A percentile compares a stretch with the other conserved stretches of the same genome.
Evolutionary conservation across 2,888 invertebrate species (phyloP).

Genomic region (Diaperis boleti): DNA sequence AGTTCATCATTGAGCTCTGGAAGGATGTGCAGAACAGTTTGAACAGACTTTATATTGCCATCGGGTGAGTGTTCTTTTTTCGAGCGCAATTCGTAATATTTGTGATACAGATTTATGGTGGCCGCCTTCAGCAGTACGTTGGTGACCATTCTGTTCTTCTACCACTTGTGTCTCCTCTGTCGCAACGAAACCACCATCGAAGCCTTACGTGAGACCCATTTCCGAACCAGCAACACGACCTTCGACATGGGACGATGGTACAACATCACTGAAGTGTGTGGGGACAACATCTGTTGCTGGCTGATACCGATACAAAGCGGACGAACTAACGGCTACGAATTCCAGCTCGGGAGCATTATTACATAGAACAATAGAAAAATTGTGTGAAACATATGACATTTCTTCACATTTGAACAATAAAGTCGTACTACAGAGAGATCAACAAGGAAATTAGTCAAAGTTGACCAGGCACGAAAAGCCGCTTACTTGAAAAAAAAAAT

Average conservation of each 20-base stretch:
- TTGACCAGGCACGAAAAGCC: too few species aligned
- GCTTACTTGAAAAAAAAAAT: too few species aligned
- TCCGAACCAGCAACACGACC: constrained; percentile 46
- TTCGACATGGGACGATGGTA: constrained; percentile 52
- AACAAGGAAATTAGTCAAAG: too few species aligned
- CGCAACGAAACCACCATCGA: constrained; percentile 55
- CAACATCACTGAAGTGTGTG: constrained; percentile 53
- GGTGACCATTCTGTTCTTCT: constrained; percentile 45
- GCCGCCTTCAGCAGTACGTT: constrained; percentile 41
- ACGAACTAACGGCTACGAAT: constrained; percentile 50
- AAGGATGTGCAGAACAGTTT: not conserved
- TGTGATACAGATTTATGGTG: constrained; percentile 43
- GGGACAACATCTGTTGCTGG: constrained; percentile 51
- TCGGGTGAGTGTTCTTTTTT: constrained; percentile 20
- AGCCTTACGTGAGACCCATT: constrained; percentile 44
- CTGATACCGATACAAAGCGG: constrained; percentile 49
- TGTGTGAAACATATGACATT: too few species aligned
- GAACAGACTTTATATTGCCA: constrained; percentile 5
- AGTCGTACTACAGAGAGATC: too few species aligned
- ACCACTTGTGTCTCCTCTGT: constrained; percentile 46
- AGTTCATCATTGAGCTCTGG: constrained; percentile 15
- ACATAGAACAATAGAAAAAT: constrained; percentile 1
- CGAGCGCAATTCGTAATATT: too few species aligned
- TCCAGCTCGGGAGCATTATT: constrained; percentile 39
- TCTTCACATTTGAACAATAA: too few species aligned